These are phyloP conservation scores for Polymixis lichenea DNA, from an alignment of 2,888 invertebrate genomes.

Conservation along the genomic window DNA sequence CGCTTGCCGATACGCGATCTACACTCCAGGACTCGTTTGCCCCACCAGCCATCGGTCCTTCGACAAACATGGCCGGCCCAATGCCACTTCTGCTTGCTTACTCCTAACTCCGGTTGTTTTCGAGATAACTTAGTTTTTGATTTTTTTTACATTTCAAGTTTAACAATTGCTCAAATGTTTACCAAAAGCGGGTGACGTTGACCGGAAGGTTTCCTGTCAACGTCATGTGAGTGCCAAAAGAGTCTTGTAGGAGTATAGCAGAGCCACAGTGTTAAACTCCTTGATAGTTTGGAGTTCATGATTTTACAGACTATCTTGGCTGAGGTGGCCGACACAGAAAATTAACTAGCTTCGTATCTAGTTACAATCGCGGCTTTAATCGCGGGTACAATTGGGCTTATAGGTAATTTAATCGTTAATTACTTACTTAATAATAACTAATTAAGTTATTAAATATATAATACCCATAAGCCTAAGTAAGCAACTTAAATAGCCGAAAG, in stretches of 20 bases:
- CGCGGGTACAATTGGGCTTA: too few relatives aligned
- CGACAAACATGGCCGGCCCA: too few relatives aligned
- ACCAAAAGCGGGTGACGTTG: neutral
- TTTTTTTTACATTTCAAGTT: neutral
- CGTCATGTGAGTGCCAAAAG: neutral
- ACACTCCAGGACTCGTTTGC: too few relatives aligned
- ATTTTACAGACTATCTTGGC: neutral
- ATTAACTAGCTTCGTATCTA: neutral
- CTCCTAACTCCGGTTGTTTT: too few relatives aligned
- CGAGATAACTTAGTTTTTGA: too few relatives aligned
- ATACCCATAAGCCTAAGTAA: neutral
- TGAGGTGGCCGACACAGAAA: neutral
- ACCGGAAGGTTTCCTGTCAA: neutral
- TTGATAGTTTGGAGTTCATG: neutral
- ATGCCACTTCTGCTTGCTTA: too few relatives aligned
- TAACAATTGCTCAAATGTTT: neutral
- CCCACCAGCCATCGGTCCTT: too few relatives aligned
- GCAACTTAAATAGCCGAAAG: neutral
- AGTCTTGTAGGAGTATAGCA: neutral
- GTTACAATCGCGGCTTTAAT: too few relatives aligned
- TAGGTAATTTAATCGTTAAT: too few relatives aligned
- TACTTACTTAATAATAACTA: too few relatives aligned
- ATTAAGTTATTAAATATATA: conserved; percentile 8
- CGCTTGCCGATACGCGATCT: too few relatives aligned
- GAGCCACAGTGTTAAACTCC: neutral